These are phyloP conservation scores for Meteorus colon DNA, from an alignment of 2,888 invertebrate genomes.

Conservation along the genomic window DNA sequence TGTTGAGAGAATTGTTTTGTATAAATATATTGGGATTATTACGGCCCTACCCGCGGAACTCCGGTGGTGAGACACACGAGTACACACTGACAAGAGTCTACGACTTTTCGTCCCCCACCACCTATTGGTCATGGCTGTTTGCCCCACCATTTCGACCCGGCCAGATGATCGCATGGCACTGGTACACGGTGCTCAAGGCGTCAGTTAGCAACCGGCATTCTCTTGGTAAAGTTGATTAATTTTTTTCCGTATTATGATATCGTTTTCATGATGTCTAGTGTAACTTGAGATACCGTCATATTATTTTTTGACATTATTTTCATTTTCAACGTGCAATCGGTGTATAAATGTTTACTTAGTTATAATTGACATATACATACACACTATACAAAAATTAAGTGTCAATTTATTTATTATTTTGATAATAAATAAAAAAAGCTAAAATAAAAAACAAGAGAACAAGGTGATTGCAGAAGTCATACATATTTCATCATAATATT, in stretches of 20 bases:
- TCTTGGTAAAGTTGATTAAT: slow-evolving; percentile 52
- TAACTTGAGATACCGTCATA: slow-evolving; percentile 56
- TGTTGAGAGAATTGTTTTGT: neutral
- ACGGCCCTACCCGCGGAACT: slow-evolving; percentile 21
- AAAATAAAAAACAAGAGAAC: neutral
- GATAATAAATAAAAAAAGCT: no score
- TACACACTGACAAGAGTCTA: slow-evolving; percentile 12
- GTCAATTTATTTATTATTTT: no score
- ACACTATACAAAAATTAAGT: no score
- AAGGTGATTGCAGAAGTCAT: neutral
- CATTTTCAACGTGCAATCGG: neutral
- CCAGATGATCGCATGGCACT: slow-evolving; percentile 67
- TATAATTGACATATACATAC: neutral
- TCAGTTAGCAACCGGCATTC: slow-evolving; percentile 73
- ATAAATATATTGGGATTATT: neutral
- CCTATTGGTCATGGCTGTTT: slow-evolving; percentile 48
- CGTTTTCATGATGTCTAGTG: slow-evolving; percentile 59
- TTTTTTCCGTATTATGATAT: slow-evolving; percentile 42
- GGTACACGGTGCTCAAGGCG: slow-evolving; percentile 57
- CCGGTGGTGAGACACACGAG: slow-evolving; percentile 19
- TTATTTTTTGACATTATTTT: slow-evolving; percentile 16
- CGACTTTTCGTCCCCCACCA: slow-evolving; percentile 32
- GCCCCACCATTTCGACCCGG: slow-evolving; percentile 51
- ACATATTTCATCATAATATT: slow-evolving; percentile 16
- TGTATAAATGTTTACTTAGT: slow-evolving; percentile 16